Conservation (phyloP, 2,113 vertebrate species). For the Tachysurus fulvidraco region DNA sequence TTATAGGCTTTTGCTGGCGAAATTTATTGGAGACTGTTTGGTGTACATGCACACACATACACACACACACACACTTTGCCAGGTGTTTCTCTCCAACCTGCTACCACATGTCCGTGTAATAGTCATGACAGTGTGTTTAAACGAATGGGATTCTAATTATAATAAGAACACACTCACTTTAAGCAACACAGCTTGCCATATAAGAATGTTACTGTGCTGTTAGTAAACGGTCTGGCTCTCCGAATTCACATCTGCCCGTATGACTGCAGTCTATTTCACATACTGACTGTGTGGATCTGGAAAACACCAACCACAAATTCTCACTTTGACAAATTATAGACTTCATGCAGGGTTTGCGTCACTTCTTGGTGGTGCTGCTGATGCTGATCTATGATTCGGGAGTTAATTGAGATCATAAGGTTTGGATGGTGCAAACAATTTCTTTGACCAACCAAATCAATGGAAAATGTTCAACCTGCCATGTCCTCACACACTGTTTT, state of each 20-base stretch:
- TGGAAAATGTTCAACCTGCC: conserved; percentile 28
- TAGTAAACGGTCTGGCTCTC: conserved; percentile 48
- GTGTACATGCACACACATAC: conserved; percentile 47
- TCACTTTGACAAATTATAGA: conserved; percentile 75
- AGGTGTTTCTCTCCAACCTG: conserved; percentile 58
- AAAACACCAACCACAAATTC: conserved; percentile 59
- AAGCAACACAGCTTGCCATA: conserved; percentile 36
- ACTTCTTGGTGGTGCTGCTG: conserved; percentile 62
- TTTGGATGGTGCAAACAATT: conserved; percentile 20
- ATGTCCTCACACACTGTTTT: conserved; percentile 21
- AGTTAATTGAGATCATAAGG: conserved; percentile 28
- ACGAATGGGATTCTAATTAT: conserved; percentile 45
- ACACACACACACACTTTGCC: conserved; percentile 36
- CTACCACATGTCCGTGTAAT: conserved; percentile 50
- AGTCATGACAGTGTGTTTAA: conserved; percentile 32
- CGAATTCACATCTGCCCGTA: conserved; percentile 66
- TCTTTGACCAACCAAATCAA: conserved; percentile 1
- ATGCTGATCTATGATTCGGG: conserved; percentile 55
- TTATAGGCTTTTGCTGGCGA: conserved; percentile 71
- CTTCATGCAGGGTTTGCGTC: conserved; percentile 68
- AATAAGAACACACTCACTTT: conserved; percentile 28
- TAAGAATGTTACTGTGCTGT: conserved; percentile 27
- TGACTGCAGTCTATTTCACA: conserved; percentile 56
- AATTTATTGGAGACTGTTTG: conserved; percentile 74
- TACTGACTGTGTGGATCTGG: conserved; percentile 62